Percentiles rank a stretch among this genome's conserved stretches.
These are phyloP conservation scores for Corythaeola cristata DNA, from an alignment of 2,113 vertebrate genomes.

Conservation along the genomic window DNA sequence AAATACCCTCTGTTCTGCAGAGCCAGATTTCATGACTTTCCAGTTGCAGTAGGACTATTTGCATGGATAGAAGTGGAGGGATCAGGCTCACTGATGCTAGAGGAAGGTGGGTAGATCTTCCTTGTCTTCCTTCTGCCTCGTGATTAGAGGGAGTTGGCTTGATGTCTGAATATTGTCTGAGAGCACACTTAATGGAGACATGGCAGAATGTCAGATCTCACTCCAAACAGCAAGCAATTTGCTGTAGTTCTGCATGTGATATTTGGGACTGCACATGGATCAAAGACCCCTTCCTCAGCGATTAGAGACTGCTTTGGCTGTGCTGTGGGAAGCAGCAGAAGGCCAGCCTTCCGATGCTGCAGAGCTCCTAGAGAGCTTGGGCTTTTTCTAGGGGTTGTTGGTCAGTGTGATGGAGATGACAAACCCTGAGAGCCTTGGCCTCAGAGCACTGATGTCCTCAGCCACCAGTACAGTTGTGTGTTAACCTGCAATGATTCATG, in stretches of 20 bases:
- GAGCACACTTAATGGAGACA: neutral
- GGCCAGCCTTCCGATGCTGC: neutral
- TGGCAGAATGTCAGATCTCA: neutral
- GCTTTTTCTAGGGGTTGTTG: neutral
- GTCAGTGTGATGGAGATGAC: neutral
- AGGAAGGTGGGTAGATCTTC: constrained; percentile 33
- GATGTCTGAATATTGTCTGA: neutral
- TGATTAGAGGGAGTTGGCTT: neutral
- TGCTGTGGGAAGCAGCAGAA: neutral
- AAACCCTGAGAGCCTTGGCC: neutral
- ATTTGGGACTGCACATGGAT: rapidly evolving
- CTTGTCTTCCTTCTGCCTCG: neutral
- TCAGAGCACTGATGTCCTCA: neutral
- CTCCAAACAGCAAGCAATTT: neutral
- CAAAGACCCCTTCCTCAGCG: neutral
- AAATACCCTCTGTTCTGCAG: constrained; percentile 12
- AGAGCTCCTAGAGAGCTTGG: neutral
- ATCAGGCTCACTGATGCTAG: constrained; percentile 28
- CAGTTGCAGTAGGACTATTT: constrained; percentile 14
- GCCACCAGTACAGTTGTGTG: neutral
- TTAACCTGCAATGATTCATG: neutral
- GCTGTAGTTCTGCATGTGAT: rapidly evolving
- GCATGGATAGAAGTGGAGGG: constrained; percentile 36
- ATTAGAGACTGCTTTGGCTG: neutral
- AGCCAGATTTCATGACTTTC: neutral